Conservation (phyloP, 2,113 vertebrate genomes). For the Petaurus breviceps region DNA sequence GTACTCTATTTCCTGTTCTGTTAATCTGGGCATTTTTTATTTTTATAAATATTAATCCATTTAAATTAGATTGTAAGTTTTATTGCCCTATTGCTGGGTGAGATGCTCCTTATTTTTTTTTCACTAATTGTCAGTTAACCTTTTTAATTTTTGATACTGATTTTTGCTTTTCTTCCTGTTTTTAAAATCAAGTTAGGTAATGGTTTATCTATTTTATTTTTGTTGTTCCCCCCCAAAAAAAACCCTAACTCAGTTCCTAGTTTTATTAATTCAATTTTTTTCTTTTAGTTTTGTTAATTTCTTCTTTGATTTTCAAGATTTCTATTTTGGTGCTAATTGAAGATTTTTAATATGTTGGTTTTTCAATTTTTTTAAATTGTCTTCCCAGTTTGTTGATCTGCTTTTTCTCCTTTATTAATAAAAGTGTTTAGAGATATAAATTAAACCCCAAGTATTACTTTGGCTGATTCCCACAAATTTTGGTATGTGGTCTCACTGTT, state of each 20-base stretch:
- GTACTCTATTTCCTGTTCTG: too few species aligned
- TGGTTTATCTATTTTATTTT: not conserved
- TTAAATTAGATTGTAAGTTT: not conserved
- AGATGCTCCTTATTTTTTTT: not conserved
- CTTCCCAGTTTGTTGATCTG: too few species aligned
- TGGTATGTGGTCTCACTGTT: too few species aligned
- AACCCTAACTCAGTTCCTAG: not conserved
- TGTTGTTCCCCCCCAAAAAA: too few species aligned
- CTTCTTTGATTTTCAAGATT: not conserved
- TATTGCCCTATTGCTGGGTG: not conserved
- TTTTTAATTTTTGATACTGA: not conserved
- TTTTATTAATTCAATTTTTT: not conserved
- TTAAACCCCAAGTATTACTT: too few species aligned
- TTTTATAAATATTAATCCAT: not conserved
- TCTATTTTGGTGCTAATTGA: too few species aligned
- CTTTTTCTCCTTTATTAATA: too few species aligned
- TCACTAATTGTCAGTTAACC: not conserved
- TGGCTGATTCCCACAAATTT: too few species aligned
- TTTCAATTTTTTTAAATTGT: too few species aligned
- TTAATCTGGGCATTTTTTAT: not conserved
- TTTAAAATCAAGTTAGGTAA: not conserved
- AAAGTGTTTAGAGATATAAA: too few species aligned
- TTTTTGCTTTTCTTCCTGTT: not conserved
- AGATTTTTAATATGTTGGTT: too few species aligned
- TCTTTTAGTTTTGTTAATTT: not conserved